These are phyloP conservation scores for Drosophila subobscura DNA, from an alignment of 1,140 invertebrate genomes.

Conservation along the genomic window DNA sequence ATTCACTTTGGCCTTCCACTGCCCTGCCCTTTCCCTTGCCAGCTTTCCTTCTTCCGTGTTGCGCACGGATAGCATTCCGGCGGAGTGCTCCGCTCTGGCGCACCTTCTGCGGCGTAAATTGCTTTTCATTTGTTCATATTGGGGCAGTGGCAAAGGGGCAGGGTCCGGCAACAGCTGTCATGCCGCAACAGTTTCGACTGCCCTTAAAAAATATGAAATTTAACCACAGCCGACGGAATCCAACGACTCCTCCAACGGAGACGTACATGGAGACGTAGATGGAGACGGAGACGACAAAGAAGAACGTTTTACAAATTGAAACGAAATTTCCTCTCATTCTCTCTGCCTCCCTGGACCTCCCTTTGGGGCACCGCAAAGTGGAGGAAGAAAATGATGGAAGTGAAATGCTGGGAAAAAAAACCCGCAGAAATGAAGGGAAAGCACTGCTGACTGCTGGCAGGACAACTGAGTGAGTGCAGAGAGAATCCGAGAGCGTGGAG, in stretches of 20 bases:
- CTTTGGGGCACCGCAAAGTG: conserved; percentile 29
- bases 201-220: conserved; percentile 57
- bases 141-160: not conserved
- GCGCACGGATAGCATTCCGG: conserved; percentile 1
- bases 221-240: conserved; percentile 35
- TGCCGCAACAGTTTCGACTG: conserved; percentile 48
- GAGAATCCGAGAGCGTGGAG: too few relatives aligned
- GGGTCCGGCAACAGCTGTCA: conserved; percentile 70
- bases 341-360: too few relatives aligned
- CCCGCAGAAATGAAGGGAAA: not conserved
- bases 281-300: conserved; percentile 22
- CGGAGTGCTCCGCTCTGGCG: not conserved
- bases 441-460: not conserved
- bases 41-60: not conserved
- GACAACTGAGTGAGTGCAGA: too few relatives aligned
- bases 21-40: not conserved
- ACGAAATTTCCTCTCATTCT: conserved; percentile 53
- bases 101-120: conserved; percentile 63
- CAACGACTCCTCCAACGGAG: not conserved
- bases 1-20: conserved; percentile 40
- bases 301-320: conserved; percentile 74
- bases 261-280: not conserved
- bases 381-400: conserved; percentile 61
- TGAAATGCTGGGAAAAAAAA: conserved; percentile 1
- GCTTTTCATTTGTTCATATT: conserved; percentile 67